A percentile compares a stretch with the other conserved stretches of the same genome.
Conservation (phyloP, 2,797 vertebrate species). For the Tauraco hartlaubi region DNA sequence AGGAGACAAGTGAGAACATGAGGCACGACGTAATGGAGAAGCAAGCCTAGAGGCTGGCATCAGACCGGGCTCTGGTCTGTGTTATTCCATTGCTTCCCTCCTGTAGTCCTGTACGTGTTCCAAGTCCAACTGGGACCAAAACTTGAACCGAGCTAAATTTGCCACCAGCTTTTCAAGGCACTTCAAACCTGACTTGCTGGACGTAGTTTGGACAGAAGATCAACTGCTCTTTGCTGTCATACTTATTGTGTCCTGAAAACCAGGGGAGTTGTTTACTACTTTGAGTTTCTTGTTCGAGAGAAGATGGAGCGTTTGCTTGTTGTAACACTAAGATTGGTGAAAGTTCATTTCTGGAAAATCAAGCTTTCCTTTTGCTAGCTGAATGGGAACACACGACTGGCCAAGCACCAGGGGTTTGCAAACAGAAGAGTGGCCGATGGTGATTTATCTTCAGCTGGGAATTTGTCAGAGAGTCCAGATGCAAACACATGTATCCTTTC, state of each 20-base stretch:
- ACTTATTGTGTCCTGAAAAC: neutral
- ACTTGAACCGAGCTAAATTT: neutral
- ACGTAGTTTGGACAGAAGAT: neutral
- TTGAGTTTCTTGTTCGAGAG: neutral
- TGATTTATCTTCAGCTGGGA: neutral
- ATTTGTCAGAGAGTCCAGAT: neutral
- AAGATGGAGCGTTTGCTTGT: neutral
- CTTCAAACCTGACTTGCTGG: neutral
- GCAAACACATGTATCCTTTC: fast-evolving
- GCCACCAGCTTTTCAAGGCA: neutral
- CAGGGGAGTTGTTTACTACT: fast-evolving
- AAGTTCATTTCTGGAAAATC: neutral
- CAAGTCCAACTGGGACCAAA: neutral
- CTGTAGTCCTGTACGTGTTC: fast-evolving
- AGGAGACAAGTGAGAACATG: neutral
- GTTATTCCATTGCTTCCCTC: neutral
- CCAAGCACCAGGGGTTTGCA: neutral
- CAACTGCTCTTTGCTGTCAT: neutral
- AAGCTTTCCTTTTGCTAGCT: neutral
- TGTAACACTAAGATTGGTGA: fast-evolving
- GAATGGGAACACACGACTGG: neutral
- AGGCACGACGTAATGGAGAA: neutral
- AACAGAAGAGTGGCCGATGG: neutral
- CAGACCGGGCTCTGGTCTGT: neutral
- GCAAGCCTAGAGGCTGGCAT: neutral